A percentile compares a stretch with the other conserved stretches of the same genome.
Evolutionary conservation across 2,797 vertebrate species (phyloP).

Genomic region (Eutrigla gurnardus): DNA sequence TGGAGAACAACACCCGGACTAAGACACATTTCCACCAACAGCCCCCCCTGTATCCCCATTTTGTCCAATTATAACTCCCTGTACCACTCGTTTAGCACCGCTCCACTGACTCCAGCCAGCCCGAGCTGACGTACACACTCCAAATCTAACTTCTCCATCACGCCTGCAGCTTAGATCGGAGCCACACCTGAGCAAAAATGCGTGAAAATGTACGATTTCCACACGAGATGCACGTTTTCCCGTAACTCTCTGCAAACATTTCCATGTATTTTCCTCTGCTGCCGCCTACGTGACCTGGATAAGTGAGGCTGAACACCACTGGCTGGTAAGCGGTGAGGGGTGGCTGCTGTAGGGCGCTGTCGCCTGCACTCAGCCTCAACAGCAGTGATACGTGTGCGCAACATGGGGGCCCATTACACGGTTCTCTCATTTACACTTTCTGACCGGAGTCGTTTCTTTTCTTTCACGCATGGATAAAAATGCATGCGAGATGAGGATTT

Average conservation of each 20-base stretch:
- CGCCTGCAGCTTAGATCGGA: conserved; percentile 9
- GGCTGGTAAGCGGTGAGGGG: conserved; percentile 37
- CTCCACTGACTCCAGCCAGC: conserved; percentile 42
- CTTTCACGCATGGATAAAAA: not conserved
- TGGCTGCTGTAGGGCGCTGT: conserved; percentile 66
- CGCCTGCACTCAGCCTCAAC: conserved; percentile 71
- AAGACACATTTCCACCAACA: conserved; percentile 27
- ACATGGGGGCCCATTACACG: not conserved
- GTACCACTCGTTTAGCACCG: conserved; percentile 30
- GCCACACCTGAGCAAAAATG: conserved; percentile 15
- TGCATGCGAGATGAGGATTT: not conserved
- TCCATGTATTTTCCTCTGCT: conserved; percentile 3
- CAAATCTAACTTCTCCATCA: conserved; percentile 10
- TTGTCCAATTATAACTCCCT: conserved; percentile 61
- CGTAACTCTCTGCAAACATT: conserved; percentile 19
- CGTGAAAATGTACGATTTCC: conserved; percentile 19
- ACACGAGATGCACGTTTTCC: conserved; percentile 19
- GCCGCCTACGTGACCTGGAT: conserved; percentile 65
- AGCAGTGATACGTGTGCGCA: conserved; percentile 43
- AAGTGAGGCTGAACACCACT: conserved; percentile 38
- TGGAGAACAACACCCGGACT: not conserved
- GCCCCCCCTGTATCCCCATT: conserved; percentile 25
- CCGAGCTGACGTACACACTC: conserved; percentile 45
- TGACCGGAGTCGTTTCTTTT: not conserved
- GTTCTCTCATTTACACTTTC: conserved; percentile 9